Conservation (phyloP, 2,888 invertebrate species). For the Tiliacea aurago region DNA sequence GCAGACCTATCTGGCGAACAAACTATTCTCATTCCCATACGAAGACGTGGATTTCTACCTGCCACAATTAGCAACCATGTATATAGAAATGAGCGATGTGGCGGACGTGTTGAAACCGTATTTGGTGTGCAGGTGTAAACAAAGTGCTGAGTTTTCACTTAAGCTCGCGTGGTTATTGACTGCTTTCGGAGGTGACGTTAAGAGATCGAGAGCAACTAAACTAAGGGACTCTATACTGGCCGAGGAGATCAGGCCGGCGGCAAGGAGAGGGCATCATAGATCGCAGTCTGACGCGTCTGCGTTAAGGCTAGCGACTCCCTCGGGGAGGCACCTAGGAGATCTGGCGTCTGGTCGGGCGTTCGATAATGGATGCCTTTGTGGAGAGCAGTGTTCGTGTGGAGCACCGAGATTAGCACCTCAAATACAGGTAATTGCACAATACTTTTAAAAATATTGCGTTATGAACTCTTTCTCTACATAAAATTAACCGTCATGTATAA, state of each 20-base stretch:
- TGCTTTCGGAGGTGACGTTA: conserved; percentile 95
- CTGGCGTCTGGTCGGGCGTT: conserved; percentile 98
- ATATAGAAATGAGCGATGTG: conserved; percentile 99
- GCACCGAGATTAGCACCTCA: conserved; percentile 88
- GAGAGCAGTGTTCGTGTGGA: conserved; percentile 92
- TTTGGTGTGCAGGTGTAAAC: conserved; percentile 93
- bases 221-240: conserved; percentile 85
- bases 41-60: conserved; percentile 99
- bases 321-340: conserved; percentile 95
- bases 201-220: conserved; percentile 84
- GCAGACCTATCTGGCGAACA: conserved; percentile 99
- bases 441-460: conserved; percentile 7
- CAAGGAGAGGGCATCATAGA: conserved; percentile 90
- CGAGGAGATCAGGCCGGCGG: conserved; percentile 87
- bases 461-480: conserved; percentile 1
- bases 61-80: conserved; percentile 99
- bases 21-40: conserved; percentile 98
- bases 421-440: conserved; percentile 78
- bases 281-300: conserved; percentile 96
- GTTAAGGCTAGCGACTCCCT: conserved; percentile 87
- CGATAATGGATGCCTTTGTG: conserved; percentile 98
- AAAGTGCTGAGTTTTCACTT: conserved; percentile 98
- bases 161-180: conserved; percentile 99
- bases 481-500: conserved; percentile 4
- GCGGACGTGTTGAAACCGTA: conserved; percentile 93